A percentile compares a stretch with the other conserved stretches of the same genome.
These are phyloP conservation scores for Polypedilum pembai DNA, from an alignment of 1,140 invertebrate genomes.

Conservation along the genomic window DNA sequence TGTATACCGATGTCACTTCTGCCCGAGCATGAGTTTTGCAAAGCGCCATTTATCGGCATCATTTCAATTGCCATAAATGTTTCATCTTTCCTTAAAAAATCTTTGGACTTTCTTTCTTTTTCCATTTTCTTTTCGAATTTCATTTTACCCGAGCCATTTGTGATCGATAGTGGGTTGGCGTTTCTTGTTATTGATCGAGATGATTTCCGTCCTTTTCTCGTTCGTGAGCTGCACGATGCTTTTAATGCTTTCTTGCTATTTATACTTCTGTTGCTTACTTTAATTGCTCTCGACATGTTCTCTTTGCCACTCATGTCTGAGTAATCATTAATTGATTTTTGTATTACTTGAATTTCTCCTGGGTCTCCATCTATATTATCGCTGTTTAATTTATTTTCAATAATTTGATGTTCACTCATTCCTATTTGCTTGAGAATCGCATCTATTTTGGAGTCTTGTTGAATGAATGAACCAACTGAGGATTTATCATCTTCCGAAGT, in stretches of 20 bases:
- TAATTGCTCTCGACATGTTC: conserved; percentile 4
- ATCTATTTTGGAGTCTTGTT: conserved; percentile 48
- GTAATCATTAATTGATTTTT: conserved; percentile 25
- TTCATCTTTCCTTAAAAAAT: conserved; percentile 24
- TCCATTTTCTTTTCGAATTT: conserved; percentile 31
- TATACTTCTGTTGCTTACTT: conserved; percentile 32
- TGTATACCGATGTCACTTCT: conserved; percentile 50
- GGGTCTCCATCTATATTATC: conserved; percentile 47
- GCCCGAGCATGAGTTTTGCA: conserved; percentile 46
- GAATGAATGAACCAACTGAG: conserved; percentile 47
- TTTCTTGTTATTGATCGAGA: conserved; percentile 36
- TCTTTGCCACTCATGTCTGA: background rate
- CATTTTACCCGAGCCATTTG: conserved; percentile 29
- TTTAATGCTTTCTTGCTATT: conserved; percentile 36
- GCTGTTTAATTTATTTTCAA: conserved; percentile 34
- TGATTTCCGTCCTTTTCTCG: conserved; percentile 32
- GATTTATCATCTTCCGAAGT: conserved; percentile 48
- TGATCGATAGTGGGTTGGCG: conserved; percentile 35
- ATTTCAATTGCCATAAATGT: conserved; percentile 40
- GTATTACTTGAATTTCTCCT: conserved; percentile 21
- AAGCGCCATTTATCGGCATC: conserved; percentile 34
- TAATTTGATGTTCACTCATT: conserved; percentile 36
- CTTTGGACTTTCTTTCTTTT: conserved; percentile 30
- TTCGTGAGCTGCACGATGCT: conserved; percentile 31
- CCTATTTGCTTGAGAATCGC: conserved; percentile 45